Evolutionary conservation across 2,113 vertebrate species (phyloP).

Genomic region (Hypanus sabinus): DNA sequence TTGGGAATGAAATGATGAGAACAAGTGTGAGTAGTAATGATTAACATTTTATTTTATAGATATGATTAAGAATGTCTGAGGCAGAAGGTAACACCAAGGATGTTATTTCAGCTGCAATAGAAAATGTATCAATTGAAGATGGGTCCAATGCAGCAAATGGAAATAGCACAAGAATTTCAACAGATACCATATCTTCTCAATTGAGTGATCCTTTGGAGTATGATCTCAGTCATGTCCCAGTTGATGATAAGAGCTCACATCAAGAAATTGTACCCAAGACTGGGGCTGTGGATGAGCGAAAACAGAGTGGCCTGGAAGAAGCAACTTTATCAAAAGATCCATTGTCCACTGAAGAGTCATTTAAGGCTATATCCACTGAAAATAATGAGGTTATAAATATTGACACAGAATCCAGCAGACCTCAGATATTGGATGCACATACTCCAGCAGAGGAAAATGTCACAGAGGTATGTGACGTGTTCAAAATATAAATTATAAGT

Average conservation of each 20-base stretch:
- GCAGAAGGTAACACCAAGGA: neutral
- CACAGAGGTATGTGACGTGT: neutral
- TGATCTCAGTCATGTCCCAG: neutral
- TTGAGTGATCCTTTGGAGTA: neutral
- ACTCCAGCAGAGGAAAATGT: conserved; percentile 16
- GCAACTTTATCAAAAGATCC: conserved; percentile 37
- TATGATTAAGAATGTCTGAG: conserved; percentile 31
- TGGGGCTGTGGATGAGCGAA: neutral
- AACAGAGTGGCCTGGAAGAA: conserved; percentile 39
- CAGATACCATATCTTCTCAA: neutral
- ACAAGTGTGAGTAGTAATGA: neutral
- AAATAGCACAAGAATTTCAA: neutral
- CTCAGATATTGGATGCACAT: conserved; percentile 45
- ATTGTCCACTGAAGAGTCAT: conserved; percentile 38
- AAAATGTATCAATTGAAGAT: conserved; percentile 10
- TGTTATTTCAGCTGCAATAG: neutral
- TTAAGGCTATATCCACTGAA: conserved; percentile 42
- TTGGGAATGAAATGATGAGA: neutral
- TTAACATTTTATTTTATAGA: conserved; percentile 24
- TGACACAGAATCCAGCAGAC: conserved; percentile 50
- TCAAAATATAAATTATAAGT: neutral
- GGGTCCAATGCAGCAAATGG: neutral
- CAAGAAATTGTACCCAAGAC: neutral
- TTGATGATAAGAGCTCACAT: neutral
- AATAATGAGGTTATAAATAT: conserved; percentile 60